These are phyloP conservation scores for Hoplodrina blanda DNA, from an alignment of 2,888 invertebrate species.

Conservation along the genomic window DNA sequence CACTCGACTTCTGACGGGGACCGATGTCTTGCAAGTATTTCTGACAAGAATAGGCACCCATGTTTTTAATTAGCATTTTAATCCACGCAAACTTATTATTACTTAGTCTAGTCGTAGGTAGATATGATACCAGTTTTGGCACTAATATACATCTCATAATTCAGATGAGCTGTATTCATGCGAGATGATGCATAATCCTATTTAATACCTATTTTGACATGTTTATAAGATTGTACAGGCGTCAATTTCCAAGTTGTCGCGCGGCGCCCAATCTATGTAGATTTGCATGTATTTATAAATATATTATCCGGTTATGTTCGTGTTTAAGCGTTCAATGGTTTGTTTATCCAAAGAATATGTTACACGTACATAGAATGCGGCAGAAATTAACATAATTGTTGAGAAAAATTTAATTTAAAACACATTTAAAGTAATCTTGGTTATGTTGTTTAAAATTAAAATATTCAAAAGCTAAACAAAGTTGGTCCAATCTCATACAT, in stretches of 20 bases:
- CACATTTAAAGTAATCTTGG: conserved; percentile 32
- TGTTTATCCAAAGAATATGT: conserved; percentile 21
- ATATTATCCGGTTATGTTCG: conserved; percentile 8
- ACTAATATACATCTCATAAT: conserved; percentile 11
- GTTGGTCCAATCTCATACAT: conserved; percentile 59
- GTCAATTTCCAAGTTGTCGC: conserved; percentile 25
- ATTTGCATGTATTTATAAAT: conserved; percentile 22
- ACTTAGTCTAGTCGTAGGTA: neutral
- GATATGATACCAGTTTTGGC: conserved; percentile 27
- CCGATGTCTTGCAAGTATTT: neutral
- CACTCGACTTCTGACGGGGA: neutral
- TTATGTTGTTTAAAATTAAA: conserved; percentile 38
- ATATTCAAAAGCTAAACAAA: conserved; percentile 46
- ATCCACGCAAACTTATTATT: conserved; percentile 2
- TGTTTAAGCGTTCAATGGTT: conserved; percentile 16
- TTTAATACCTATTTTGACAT: conserved; percentile 48
- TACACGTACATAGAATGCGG: conserved; percentile 13
- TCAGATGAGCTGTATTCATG: conserved; percentile 36
- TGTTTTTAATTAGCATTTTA: conserved; percentile 1
- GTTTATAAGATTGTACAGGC: conserved; percentile 39
- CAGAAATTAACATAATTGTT: conserved; percentile 30
- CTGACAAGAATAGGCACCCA: neutral
- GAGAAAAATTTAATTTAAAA: conserved; percentile 34
- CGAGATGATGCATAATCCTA: conserved; percentile 36
- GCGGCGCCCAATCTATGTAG: conserved; percentile 5